Conservation (phyloP, 1,140 invertebrate genomes). For the Achroia grisella region DNA sequence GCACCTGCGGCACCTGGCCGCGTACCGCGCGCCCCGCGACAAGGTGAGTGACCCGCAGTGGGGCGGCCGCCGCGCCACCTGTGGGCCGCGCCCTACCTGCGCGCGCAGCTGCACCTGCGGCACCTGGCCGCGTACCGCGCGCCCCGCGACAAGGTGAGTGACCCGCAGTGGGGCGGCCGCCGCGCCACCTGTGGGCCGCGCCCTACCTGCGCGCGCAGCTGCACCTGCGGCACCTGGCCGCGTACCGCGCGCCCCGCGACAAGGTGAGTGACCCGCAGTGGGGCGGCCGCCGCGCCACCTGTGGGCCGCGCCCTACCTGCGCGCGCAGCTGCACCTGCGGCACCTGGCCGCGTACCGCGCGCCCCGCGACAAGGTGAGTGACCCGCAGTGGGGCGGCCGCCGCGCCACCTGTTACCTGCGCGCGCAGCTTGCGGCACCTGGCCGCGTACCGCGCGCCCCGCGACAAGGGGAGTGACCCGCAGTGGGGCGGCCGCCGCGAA, state of each 20-base stretch:
- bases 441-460: constrained; percentile 95
- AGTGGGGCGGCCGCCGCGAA: constrained; percentile 49
- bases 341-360: constrained; percentile 96
- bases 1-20: constrained; percentile 92
- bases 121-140: constrained; percentile 96
- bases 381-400: constrained; percentile 45
- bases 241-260: constrained; percentile 95
- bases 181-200: constrained; percentile 87
- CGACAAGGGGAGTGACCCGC: constrained; percentile 87
- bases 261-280: constrained; percentile 84
- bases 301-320: constrained; percentile 97
- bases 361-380: constrained; percentile 89
- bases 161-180: constrained; percentile 68
- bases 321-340: constrained; percentile 94
- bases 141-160: constrained; percentile 89
- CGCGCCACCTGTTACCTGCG: constrained; percentile 87
- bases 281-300: constrained; percentile 75
- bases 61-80: constrained; percentile 76
- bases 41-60: constrained; percentile 81
- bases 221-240: constrained; percentile 92
- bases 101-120: constrained; percentile 94
- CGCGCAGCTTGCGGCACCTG: constrained; percentile 92
- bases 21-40: constrained; percentile 95
- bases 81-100: constrained; percentile 97
- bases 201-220: constrained; percentile 98